Percentiles rank a stretch among this genome's conserved stretches.
These are phyloP conservation scores for Hassar affinis DNA, from an alignment of 2,113 vertebrate species.

Conservation along the genomic window DNA sequence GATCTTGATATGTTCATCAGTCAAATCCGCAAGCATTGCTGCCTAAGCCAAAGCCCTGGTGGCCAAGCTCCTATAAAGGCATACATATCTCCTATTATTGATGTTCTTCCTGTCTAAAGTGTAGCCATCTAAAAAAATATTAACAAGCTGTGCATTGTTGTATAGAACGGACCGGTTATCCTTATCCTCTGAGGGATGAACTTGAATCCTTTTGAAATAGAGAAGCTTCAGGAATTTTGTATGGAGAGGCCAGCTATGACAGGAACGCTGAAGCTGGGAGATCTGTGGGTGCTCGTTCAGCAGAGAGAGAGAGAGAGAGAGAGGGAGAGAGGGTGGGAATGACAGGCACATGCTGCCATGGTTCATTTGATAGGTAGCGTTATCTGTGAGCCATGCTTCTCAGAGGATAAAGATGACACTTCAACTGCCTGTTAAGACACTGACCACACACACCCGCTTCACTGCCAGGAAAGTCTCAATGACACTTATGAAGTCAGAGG, in stretches of 20 bases:
- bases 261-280: slow-evolving; percentile 49
- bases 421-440: slow-evolving; percentile 64
- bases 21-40: background rate
- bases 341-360: slow-evolving; percentile 56
- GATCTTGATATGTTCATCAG: background rate
- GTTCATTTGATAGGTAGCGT: slow-evolving; percentile 63
- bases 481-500: slow-evolving; percentile 46
- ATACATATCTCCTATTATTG: background rate
- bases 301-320: slow-evolving; percentile 47
- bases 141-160: background rate
- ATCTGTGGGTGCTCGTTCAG: slow-evolving; percentile 64
- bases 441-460: slow-evolving; percentile 37
- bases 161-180: slow-evolving; percentile 20
- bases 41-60: background rate
- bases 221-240: slow-evolving; percentile 49
- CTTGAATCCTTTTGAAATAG: slow-evolving; percentile 42
- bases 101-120: background rate
- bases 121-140: background rate
- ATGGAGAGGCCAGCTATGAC: slow-evolving; percentile 54
- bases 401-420: slow-evolving; percentile 51
- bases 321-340: slow-evolving; percentile 52
- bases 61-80: background rate
- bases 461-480: slow-evolving; percentile 45
- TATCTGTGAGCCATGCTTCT: slow-evolving; percentile 58
- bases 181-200: slow-evolving; percentile 14